Percentiles rank a stretch among this genome's conserved stretches.
phyloP scores from a whole-genome alignment of 2,797 vertebrate species.

The Galagoides demidoff region DNA sequence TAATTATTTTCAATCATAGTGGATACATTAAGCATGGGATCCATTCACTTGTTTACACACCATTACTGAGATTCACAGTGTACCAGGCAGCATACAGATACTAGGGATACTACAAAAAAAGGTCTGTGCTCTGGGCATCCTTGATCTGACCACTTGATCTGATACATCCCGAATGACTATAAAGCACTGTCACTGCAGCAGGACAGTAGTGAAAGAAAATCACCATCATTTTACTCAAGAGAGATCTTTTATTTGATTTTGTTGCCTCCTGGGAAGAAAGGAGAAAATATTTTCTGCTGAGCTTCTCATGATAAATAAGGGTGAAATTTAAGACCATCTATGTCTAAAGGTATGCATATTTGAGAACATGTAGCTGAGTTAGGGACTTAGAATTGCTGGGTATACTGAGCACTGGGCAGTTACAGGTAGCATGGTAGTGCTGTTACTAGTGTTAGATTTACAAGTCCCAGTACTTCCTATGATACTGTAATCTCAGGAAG shows the following conservation, averaged over 20 bases:
- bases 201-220: background rate
- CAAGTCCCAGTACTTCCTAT: background rate
- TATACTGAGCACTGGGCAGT: background rate
- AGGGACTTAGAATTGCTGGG: background rate
- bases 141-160: background rate
- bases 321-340: background rate
- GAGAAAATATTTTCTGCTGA: background rate
- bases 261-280: background rate
- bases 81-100: background rate
- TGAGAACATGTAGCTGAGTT: background rate
- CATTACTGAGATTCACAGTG: background rate
- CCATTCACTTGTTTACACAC: background rate
- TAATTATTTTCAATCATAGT: background rate
- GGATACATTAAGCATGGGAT: background rate
- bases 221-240: background rate
- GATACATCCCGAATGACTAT: background rate
- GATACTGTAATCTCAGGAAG: background rate
- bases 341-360: background rate
- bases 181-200: background rate
- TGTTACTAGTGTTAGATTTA: background rate
- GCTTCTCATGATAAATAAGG: background rate
- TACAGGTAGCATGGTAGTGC: background rate
- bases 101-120: background rate
- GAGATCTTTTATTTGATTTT: background rate
- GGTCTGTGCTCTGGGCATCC: background rate